Conservation (phyloP, 1,140 invertebrate species). For the Galendromus occidentalis region DNA sequence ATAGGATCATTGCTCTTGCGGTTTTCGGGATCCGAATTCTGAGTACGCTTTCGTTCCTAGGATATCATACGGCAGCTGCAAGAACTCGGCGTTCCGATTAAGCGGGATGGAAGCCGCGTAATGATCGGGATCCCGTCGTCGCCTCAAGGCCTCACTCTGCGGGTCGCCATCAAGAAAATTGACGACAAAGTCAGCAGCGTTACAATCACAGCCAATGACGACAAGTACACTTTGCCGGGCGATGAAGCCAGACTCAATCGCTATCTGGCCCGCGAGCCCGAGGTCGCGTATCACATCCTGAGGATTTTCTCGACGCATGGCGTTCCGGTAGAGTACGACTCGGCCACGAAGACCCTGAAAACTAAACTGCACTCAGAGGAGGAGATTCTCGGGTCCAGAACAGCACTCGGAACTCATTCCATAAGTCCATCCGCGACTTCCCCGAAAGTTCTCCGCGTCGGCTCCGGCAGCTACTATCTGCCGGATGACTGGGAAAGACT, state of each 20-base stretch:
- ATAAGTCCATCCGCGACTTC: not conserved
- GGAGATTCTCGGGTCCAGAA: not conserved
- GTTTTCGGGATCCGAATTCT: not conserved
- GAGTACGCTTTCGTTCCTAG: not conserved
- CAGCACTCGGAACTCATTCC: not conserved
- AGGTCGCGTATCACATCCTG: not conserved
- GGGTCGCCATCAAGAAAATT: not conserved
- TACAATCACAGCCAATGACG: not conserved
- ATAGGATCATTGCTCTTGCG: no score
- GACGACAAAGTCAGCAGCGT: conserved; percentile 6
- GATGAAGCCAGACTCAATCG: not conserved
- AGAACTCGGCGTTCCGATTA: not conserved
- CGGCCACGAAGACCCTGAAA: not conserved
- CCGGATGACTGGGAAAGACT: not conserved
- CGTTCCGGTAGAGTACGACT: not conserved
- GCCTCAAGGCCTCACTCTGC: not conserved
- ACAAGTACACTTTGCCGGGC: not conserved
- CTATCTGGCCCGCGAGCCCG: not conserved
- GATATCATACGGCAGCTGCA: not conserved
- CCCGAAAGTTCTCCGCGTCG: not conserved
- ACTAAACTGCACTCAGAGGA: not conserved
- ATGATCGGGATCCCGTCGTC: not conserved
- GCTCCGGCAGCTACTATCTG: not conserved
- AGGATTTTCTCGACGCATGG: not conserved
- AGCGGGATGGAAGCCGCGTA: not conserved